phyloP scores from a whole-genome alignment of 2,113 vertebrate genomes.

The Sceloporus tristichus region DNA sequence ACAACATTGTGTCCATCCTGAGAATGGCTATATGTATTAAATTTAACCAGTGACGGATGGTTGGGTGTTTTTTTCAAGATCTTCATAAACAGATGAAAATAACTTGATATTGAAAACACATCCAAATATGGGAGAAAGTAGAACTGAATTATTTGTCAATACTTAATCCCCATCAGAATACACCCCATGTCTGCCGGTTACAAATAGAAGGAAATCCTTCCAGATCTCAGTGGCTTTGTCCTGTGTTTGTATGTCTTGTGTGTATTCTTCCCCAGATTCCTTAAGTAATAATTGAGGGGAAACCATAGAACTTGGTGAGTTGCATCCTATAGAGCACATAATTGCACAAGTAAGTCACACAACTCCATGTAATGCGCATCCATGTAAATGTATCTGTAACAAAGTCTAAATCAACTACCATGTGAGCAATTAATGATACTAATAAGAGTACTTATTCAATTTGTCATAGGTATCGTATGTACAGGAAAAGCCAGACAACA shows the following conservation, averaged over 20 bases:
- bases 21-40: no score
- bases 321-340: background rate
- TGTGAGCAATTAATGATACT: constrained; percentile 11
- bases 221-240: background rate
- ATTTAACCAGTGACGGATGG: no score
- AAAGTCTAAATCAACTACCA: rapidly evolving
- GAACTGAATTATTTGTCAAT: no score
- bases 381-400: constrained; percentile 4
- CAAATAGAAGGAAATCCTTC: no score
- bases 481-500: constrained; percentile 99
- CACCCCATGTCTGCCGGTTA: no score
- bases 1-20: no score
- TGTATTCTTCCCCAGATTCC: background rate
- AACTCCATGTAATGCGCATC: background rate
- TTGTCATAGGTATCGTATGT: constrained; percentile 94
- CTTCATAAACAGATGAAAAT: no score
- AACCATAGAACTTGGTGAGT: background rate
- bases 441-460: constrained; percentile 48
- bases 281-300: background rate
- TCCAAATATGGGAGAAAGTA: no score
- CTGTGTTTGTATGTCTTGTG: background rate
- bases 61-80: no score
- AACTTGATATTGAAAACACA: no score
- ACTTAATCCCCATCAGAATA: no score
- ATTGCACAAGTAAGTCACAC: background rate